Evolutionary conservation across 1,140 invertebrate genomes (phyloP), one percentile per base, ranked within the genome.

Genomic region (Araneus ventricosus): DNA sequence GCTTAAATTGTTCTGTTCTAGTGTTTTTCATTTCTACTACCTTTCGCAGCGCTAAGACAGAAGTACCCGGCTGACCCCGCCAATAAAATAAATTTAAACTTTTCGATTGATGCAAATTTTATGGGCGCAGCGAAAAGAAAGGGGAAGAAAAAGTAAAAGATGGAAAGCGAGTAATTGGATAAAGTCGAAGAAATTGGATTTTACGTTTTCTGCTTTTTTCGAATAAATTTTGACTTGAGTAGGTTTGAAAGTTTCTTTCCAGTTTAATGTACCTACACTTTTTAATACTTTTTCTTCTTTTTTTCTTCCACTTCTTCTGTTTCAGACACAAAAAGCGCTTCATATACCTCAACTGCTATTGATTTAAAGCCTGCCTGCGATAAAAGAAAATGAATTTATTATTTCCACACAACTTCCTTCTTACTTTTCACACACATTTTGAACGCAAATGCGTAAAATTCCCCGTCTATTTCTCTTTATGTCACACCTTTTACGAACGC

Each of bases 21-120:
- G 22, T 39, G 14, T 30, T 67, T 88, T 70, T 88, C 8, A 22
- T 67, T 30, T 88, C n/a, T 39, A 41, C 34, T 61, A 61, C 22
- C 24, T 61, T 61, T 52, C 22, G 14, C 5, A 14, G 8, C 20
- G 37, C 34, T 85, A 63, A 86, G 30, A 61, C 45, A 86, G 45
- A 86, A 86, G 61, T 67, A 88, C 61, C 41, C 22, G 22, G 61
- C 34, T 88, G 86, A 88, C 86, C 86, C 45, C 61, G 27, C 61
- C 86, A 70, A 88, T 88, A 88, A 88, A 88, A 88, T 88, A 88
- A 88, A 88, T 88, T 88, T 88, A 88, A 88, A 88, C 59, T 88
- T 88, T 88, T 37, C 86, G 61, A 88, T 70, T 45, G 86, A 88
- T 63, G 86, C 61, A 88, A 88, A 70, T 88, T 88, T 88, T 61